These are phyloP conservation scores for Cirrhinus mrigala DNA, from an alignment of 2,797 vertebrate species.

Conservation along the genomic window DNA sequence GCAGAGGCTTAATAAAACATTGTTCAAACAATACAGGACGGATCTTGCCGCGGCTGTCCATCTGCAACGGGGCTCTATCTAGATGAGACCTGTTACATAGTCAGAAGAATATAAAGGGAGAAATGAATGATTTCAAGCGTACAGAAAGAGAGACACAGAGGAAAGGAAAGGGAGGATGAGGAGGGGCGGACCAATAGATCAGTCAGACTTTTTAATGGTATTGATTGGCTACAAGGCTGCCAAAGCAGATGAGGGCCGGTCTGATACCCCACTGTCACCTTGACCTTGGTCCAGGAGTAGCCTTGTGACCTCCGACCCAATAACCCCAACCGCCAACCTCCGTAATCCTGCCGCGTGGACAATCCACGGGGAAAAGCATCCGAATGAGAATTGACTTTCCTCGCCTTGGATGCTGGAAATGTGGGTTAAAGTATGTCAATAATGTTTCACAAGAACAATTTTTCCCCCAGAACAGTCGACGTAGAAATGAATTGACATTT, in stretches of 20 bases:
- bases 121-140: conserved; percentile 36
- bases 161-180: conserved; percentile 24
- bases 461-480: conserved; percentile 84
- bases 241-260: conserved; percentile 83
- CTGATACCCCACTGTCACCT: conserved; percentile 85
- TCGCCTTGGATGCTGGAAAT: conserved; percentile 81
- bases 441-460: conserved; percentile 95
- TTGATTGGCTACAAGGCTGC: conserved; percentile 88
- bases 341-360: conserved; percentile 72
- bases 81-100: conserved; percentile 69
- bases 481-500: conserved; percentile 91
- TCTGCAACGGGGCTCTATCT: conserved; percentile 61
- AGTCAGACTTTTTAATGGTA: conserved; percentile 85
- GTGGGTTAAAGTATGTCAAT: conserved; percentile 96
- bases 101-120: conserved; percentile 24
- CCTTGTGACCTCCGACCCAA: conserved; percentile 66
- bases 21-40: conserved; percentile 82
- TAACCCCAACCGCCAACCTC: conserved; percentile 68
- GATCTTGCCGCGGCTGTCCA: conserved; percentile 73
- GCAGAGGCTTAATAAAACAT: conserved; percentile 81
- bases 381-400: conserved; percentile 92
- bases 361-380: conserved; percentile 62
- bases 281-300: conserved; percentile 88
- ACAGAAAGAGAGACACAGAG: conserved; percentile 57
- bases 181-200: conserved; percentile 74